These are phyloP conservation scores for Australoheros scitulus DNA, from an alignment of 2,113 vertebrate genomes.

Conservation along the genomic window DNA sequence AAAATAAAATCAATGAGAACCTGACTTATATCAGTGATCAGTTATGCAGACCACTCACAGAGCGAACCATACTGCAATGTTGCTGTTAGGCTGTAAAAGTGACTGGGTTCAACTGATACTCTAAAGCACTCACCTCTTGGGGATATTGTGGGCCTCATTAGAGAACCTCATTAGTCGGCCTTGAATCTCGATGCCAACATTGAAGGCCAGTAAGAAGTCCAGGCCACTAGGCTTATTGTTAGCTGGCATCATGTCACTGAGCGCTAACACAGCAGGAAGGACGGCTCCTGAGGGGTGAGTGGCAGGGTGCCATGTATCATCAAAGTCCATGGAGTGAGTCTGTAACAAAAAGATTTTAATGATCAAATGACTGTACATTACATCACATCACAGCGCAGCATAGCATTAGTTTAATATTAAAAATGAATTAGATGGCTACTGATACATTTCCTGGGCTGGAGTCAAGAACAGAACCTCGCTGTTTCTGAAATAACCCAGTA, in stretches of 20 bases:
- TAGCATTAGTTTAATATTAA: neutral
- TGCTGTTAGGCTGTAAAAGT: neutral
- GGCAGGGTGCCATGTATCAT: constrained; percentile 91
- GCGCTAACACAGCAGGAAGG: constrained; percentile 86
- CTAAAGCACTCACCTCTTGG: constrained; percentile 81
- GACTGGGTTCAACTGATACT: too few species aligned
- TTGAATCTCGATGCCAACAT: constrained; percentile 88
- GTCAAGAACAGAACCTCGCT: neutral
- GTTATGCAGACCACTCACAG: neutral
- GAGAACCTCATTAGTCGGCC: constrained; percentile 90
- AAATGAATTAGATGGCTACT: neutral
- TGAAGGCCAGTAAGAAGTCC: constrained; percentile 87
- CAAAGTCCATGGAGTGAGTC: constrained; percentile 92
- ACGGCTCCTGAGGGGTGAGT: constrained; percentile 90
- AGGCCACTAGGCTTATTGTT: constrained; percentile 82
- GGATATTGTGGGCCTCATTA: constrained; percentile 85
- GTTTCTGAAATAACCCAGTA: constrained; percentile 4
- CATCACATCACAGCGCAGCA: neutral
- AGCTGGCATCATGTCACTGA: constrained; percentile 83
- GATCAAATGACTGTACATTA: neutral
- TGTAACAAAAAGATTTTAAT: constrained; percentile 47
- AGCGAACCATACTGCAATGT: neutral
- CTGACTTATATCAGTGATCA: neutral
- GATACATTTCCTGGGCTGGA: neutral
- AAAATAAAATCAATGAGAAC: neutral